Evolutionary conservation across 2,888 invertebrate species (phyloP).

Genomic region (Itoplectis maculator): DNA sequence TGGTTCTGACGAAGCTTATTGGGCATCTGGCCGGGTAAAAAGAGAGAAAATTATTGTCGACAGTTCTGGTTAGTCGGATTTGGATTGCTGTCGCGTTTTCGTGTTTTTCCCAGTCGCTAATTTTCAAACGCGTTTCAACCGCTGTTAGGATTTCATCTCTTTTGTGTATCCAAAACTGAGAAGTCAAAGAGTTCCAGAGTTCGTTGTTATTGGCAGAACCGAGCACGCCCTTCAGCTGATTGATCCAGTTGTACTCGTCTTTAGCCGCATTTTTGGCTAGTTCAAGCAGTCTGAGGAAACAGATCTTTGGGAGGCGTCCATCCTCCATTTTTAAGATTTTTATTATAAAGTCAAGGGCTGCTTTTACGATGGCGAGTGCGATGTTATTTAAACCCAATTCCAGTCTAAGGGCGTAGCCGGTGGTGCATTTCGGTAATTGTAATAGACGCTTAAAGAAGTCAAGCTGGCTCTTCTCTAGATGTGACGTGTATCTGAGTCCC

Average conservation of each 20-base stretch:
- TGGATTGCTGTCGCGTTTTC: background rate
- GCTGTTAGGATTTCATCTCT: background rate
- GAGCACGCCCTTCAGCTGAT: background rate
- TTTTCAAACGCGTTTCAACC: background rate
- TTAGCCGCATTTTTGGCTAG: background rate
- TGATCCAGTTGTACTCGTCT: background rate
- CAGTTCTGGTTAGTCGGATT: background rate
- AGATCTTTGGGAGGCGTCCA: background rate
- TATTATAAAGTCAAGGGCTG: background rate
- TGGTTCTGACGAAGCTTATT: background rate
- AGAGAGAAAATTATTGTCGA: background rate
- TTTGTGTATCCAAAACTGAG: background rate
- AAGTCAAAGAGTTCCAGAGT: background rate
- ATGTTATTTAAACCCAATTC: too few relatives aligned
- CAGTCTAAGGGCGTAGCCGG: background rate
- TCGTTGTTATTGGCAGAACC: background rate
- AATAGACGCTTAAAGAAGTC: background rate
- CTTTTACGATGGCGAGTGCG: too few relatives aligned
- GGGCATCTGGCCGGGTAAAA: background rate
- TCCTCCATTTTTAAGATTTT: constrained; percentile 13
- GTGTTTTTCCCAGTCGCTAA: background rate
- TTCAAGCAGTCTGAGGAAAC: background rate
- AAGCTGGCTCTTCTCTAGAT: background rate
- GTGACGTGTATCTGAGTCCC: background rate
- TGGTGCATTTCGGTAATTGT: background rate